Evolutionary conservation across 2,888 invertebrate species (phyloP).

Genomic region (Apamea epomidion): DNA sequence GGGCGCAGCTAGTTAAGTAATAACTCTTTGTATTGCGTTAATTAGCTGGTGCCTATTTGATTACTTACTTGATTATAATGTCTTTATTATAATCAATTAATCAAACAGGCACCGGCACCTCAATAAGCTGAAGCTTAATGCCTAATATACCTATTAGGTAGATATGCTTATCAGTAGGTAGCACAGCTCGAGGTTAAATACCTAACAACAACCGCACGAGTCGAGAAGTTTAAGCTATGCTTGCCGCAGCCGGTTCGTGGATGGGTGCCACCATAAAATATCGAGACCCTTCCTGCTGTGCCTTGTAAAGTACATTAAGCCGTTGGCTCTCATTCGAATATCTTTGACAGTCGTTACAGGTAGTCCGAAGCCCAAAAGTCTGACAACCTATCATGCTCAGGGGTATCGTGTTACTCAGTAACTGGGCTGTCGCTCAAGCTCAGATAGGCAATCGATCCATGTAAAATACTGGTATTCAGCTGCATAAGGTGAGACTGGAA

Average conservation of each 20-base stretch:
- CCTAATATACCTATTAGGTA: neutral
- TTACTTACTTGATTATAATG: neutral
- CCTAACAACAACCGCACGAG: neutral
- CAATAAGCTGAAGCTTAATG: neutral
- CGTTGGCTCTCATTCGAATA: neutral
- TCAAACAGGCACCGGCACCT: neutral
- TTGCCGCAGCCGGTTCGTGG: neutral
- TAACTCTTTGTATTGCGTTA: neutral
- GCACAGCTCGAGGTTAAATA: neutral
- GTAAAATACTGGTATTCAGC: neutral
- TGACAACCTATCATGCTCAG: neutral
- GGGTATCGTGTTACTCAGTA: neutral
- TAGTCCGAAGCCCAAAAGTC: too few relatives aligned
- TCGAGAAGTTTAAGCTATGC: neutral
- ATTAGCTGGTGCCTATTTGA: neutral
- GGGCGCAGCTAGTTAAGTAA: neutral
- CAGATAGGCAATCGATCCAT: neutral
- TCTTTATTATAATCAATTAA: neutral
- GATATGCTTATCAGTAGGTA: neutral
- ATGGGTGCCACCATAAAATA: neutral
- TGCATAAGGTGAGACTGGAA: neutral
- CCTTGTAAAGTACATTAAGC: neutral
- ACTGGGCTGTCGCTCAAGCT: too few relatives aligned
- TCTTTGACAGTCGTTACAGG: neutral
- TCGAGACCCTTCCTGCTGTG: neutral